Evolutionary conservation across 2,113 vertebrate species (phyloP), one percentile per base, ranked within the genome.

Genomic region (Phalacrocorax brasilianus): DNA sequence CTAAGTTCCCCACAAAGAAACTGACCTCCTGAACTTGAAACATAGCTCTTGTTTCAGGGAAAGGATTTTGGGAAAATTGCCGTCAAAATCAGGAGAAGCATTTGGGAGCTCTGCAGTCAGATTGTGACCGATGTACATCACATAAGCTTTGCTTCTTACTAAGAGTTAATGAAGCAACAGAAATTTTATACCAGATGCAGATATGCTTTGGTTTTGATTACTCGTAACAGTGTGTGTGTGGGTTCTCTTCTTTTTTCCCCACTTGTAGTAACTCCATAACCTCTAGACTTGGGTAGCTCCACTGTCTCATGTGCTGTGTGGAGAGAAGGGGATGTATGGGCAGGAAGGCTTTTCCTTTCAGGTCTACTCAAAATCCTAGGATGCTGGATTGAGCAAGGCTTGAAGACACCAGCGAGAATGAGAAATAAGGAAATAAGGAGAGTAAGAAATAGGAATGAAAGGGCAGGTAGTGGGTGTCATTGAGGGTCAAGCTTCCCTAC

Each of bases 181-280:
- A 12, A 71, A 38, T 87, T 81, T 84, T 40, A 63, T 21, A 40
- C 21, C 35, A 56, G 8, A 47, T 68, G 20, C 14, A 66, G 50
- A 44, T 55, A 38, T 0, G 1, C 4, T 2, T 7, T 14, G 20
- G 5, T 55, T 53, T 27, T 28, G 9, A 14, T 58, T 63, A 38
- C 3, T 82, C 2, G 14, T 72, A 23, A 76, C 86, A 68, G 20
- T 38, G 3, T n/a, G 5, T 8, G 4, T 44, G 21, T 5, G 0
- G 5, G 0, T 17, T 45, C 27, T 28, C 52, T 52, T 14, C 9
- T 28, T n/a, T 28, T 5, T 2, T 1, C 11, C 6, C 14, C 2
- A 6, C 8, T 45, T 32, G 5, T 40, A 61, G 35, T 20, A 14
- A 8, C 12, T 67, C 27, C 47, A 30, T 42, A 38, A 23, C 30